A percentile compares a stretch with the other conserved stretches of the same genome.
These are phyloP conservation scores for Heliconius cydno DNA, from an alignment of 2,888 invertebrate genomes.

Conservation along the genomic window DNA sequence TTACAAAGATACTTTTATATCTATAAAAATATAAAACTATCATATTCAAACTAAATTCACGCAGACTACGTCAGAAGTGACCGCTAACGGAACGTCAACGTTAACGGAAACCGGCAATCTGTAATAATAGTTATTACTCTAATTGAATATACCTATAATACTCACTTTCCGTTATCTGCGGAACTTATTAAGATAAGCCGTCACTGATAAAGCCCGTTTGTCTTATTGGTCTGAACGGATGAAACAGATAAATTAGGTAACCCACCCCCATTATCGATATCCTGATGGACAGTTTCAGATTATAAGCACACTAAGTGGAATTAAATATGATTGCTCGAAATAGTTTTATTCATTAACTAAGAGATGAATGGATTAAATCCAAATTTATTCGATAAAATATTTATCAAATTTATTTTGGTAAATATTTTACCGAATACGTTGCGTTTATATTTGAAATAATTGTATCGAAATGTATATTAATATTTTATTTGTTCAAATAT, in stretches of 20 bases:
- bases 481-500: background rate
- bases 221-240: slow-evolving; percentile 58
- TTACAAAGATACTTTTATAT: too few relatives aligned
- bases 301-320: slow-evolving; percentile 66
- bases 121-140: slow-evolving; percentile 36
- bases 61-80: background rate
- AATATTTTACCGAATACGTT: too few relatives aligned
- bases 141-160: slow-evolving; percentile 40
- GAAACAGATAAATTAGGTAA: slow-evolving; percentile 67
- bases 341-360: slow-evolving; percentile 28
- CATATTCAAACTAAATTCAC: background rate
- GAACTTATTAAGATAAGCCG: slow-evolving; percentile 80
- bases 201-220: slow-evolving; percentile 68
- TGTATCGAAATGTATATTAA: background rate
- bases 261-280: slow-evolving; percentile 65
- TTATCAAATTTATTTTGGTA: background rate
- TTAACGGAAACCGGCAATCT: slow-evolving; percentile 20
- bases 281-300: slow-evolving; percentile 74
- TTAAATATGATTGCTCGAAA: slow-evolving; percentile 41
- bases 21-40: background rate
- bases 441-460: background rate
- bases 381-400: slow-evolving; percentile 22
- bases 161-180: slow-evolving; percentile 66
- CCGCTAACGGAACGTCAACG: background rate
- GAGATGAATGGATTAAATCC: slow-evolving; percentile 3